Percentiles rank a stretch among this genome's conserved stretches.
phyloP scores from a whole-genome alignment of 2,888 invertebrate genomes.

The Hanleya hanleyi region DNA sequence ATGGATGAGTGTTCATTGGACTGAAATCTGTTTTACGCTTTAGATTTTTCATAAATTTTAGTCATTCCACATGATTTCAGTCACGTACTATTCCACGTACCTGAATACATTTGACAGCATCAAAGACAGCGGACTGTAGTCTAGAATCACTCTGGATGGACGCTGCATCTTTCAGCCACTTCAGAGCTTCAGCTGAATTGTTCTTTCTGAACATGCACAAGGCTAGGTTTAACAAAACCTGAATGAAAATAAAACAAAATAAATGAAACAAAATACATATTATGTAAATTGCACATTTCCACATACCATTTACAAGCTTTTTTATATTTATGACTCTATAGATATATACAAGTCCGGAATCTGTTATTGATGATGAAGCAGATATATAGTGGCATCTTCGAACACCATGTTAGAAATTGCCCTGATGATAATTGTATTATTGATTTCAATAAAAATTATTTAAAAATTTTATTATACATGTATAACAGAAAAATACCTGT shows the following conservation, averaged over 20 bases:
- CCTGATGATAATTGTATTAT: too few species aligned
- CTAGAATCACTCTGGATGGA: background rate
- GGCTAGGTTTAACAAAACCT: conserved; percentile 18
- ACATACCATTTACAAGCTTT: too few species aligned
- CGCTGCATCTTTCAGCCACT: background rate
- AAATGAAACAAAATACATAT: background rate
- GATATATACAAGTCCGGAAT: too few species aligned
- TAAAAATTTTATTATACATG: background rate
- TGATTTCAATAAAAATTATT: background rate
- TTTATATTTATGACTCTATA: too few species aligned
- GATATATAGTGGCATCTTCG: too few species aligned
- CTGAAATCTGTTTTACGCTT: too few species aligned
- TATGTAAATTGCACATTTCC: too few species aligned
- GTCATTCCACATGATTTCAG: too few species aligned
- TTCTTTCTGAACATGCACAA: background rate
- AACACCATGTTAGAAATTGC: too few species aligned
- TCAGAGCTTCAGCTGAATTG: background rate
- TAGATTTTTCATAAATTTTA: too few species aligned
- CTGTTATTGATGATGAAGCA: too few species aligned
- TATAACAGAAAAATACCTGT: background rate
- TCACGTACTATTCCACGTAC: background rate
- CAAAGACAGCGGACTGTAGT: background rate
- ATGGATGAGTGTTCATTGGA: too few species aligned
- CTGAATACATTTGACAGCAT: background rate
- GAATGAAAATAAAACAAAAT: background rate